Conservation (phyloP, 2,113 vertebrate genomes). For the Carettochelys insculpta region DNA sequence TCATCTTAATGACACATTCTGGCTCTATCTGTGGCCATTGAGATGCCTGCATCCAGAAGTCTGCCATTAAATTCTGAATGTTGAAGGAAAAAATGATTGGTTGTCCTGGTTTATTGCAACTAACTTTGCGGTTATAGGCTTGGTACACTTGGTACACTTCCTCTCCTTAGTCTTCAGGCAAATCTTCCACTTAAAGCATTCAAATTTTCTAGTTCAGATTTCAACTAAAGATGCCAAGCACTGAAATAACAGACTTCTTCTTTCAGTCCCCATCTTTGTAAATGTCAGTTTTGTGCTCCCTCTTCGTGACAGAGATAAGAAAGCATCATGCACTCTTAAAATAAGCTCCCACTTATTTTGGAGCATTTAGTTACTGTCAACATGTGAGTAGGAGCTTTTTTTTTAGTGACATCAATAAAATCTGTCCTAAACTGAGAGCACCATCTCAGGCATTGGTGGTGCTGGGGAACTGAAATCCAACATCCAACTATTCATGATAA, state of each 20-base stretch:
- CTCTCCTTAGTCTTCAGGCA: background rate
- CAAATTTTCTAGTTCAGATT: background rate
- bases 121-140: background rate
- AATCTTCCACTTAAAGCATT: background rate
- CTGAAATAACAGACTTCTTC: background rate
- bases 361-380: background rate
- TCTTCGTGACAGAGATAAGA: background rate
- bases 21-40: rapidly evolving
- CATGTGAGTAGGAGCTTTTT: rapidly evolving
- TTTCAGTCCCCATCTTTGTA: background rate
- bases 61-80: rapidly evolving
- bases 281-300: background rate
- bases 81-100: background rate
- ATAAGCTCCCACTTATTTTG: background rate
- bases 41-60: background rate
- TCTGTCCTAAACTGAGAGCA: background rate
- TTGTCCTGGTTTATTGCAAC: rapidly evolving
- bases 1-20: too few relatives aligned
- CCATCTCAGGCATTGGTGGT: rapidly evolving
- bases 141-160: background rate
- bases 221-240: background rate
- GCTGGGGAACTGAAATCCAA: background rate
- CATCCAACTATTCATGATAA: background rate
- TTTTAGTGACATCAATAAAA: rapidly evolving
- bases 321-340: background rate